A percentile compares a stretch with the other conserved stretches of the same genome.
Conservation (phyloP, 2,888 invertebrate genomes). For the Lypha dubia region DNA sequence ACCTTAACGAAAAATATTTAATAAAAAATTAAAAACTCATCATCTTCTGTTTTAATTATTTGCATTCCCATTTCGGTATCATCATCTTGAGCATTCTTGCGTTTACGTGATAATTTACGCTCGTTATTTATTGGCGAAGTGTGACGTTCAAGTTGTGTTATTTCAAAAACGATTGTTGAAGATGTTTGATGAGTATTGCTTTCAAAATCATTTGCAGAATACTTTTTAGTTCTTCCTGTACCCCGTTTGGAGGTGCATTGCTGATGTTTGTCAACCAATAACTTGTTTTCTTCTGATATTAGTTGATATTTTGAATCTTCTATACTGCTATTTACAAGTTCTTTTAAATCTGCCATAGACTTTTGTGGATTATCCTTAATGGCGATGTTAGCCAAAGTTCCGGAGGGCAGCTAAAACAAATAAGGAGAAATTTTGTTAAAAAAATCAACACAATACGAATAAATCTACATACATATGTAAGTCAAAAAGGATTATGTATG, state of each 20-base stretch:
- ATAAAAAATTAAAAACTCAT: too few relatives aligned
- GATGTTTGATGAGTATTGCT: not conserved
- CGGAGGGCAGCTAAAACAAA: not conserved
- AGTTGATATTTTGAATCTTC: not conserved
- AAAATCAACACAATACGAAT: too few relatives aligned
- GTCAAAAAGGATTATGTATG: too few relatives aligned
- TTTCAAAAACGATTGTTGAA: constrained; percentile 9
- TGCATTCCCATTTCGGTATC: constrained; percentile 17
- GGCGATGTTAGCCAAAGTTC: not conserved
- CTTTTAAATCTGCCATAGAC: not conserved
- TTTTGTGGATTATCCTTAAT: not conserved
- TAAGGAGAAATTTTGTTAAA: not conserved
- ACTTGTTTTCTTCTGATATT: constrained; percentile 28
- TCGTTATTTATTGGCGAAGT: constrained; percentile 66
- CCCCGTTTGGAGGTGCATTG: constrained; percentile 66
- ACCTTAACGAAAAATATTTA: too few relatives aligned
- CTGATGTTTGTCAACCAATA: constrained; percentile 25
- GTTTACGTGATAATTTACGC: constrained; percentile 77
- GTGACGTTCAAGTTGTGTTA: constrained; percentile 35
- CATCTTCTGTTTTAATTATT: constrained; percentile 57
- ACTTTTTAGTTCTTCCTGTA: constrained; percentile 76
- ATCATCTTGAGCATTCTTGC: constrained; percentile 75
- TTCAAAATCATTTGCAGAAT: constrained; percentile 47
- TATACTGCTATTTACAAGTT: not conserved
- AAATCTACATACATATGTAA: too few relatives aligned